Evolutionary conservation across 2,113 vertebrate species (phyloP), one percentile per base, ranked within the genome.

Genomic region (Alligator sinensis): DNA sequence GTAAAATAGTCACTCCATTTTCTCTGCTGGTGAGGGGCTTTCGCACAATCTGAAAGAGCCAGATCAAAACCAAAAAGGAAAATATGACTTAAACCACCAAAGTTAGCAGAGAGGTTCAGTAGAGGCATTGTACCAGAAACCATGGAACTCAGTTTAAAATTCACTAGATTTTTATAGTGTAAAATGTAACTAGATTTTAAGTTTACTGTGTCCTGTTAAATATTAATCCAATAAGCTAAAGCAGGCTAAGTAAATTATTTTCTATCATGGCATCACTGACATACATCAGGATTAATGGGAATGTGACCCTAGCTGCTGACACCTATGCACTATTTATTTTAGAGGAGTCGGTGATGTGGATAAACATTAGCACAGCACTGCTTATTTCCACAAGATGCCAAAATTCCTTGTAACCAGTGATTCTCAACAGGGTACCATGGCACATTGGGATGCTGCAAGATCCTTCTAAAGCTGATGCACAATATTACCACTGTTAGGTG

Each of bases 341-440:
- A 90, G 78, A 79, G 12, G n/a, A 86, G n/a, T 47, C 6, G 64
- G 17, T 17, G 66, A 61, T 30, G 30, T 15, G 8, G 47, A 47
- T 47, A 9, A 47, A 88, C 63, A 77, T 6, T 30, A 72, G 60
- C 59, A 59, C 18, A 58, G 54, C 22, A 84, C 1, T 3, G 47
- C 57, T 91, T 88, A 62, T 2, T 3, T 68, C 21, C 38, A 76
- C 57, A 92, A 55, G 28, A 5, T 22, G 66, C 12, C 34, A 28
- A 55, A n/a, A 2, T 76, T 81, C 18, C n/a, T 74, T 77, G 1
- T 27, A 64, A 5, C 22, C 34, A 78, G 21, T 47, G 59, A 80
- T 17, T 16, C 25, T 55, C 34, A 64, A 1, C 34, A 62, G 88
- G 28, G 7, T 77, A 68, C 60, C 0, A 0, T 3, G 61, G 54